These are phyloP conservation scores for Bombus consobrinus DNA, from an alignment of 1,140 invertebrate genomes.

Conservation along the genomic window DNA sequence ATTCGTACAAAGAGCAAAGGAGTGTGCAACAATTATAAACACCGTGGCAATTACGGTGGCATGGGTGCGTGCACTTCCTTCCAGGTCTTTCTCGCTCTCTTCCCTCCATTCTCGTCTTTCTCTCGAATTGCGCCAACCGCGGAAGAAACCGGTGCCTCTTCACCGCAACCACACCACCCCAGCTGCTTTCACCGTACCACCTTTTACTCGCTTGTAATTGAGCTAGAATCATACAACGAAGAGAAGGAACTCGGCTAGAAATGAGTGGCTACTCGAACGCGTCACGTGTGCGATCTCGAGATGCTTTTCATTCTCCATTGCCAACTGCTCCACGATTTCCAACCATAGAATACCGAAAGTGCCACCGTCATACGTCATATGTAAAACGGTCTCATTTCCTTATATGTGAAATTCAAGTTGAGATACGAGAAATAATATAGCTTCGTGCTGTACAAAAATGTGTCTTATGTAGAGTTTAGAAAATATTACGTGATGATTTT, in stretches of 20 bases:
- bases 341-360: background rate
- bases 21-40: slow-evolving; percentile 70
- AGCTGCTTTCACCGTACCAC: slow-evolving; percentile 45
- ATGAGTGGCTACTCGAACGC: slow-evolving; percentile 61
- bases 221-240: slow-evolving; percentile 54
- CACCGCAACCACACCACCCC: slow-evolving; percentile 28
- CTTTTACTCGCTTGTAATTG: slow-evolving; percentile 63
- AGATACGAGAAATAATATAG: background rate
- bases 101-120: background rate
- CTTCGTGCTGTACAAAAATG: background rate
- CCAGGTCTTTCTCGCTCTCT: slow-evolving; percentile 10
- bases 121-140: slow-evolving; percentile 30
- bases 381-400: background rate
- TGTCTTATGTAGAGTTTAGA: too few relatives aligned
- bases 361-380: background rate
- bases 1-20: slow-evolving; percentile 59
- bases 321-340: background rate
- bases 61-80: slow-evolving; percentile 56
- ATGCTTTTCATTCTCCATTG: slow-evolving; percentile 39
- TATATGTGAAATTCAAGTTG: background rate
- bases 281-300: slow-evolving; percentile 63
- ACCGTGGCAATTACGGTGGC: slow-evolving; percentile 63
- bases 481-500: rapidly evolving
- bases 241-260: slow-evolving; percentile 54
- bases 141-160: slow-evolving; percentile 57